phyloP scores from a whole-genome alignment of 2,797 vertebrate species.

The Rhinatrema bivittatum region DNA sequence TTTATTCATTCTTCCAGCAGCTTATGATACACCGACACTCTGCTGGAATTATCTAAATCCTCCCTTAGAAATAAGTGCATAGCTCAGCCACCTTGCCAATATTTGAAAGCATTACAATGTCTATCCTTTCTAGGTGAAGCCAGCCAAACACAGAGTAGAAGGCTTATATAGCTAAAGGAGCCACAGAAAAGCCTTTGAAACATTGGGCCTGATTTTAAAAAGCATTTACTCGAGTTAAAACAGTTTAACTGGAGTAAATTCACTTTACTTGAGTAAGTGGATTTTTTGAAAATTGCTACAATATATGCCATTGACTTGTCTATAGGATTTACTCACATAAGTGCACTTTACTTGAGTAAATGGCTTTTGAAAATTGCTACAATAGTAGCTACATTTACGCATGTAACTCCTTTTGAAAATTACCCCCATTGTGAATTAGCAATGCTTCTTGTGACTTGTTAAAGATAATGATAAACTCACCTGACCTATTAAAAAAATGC shows the following conservation, averaged over 20 bases:
- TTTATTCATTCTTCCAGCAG: slow-evolving; percentile 14
- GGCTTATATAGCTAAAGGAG: not conserved
- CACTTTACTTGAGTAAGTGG: no score
- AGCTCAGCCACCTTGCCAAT: not conserved
- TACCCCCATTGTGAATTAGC: not conserved
- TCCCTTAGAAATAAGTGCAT: slow-evolving; percentile 8
- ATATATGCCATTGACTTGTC: no score
- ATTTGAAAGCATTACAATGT: not conserved
- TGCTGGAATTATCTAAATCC: not conserved
- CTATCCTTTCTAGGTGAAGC: not conserved
- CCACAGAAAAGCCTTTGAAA: not conserved
- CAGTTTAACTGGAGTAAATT: no score
- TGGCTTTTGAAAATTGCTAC: not conserved
- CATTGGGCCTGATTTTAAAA: no score
- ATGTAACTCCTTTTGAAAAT: no score
- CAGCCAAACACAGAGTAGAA: not conserved
- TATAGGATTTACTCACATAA: no score
- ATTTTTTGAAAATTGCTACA: no score
- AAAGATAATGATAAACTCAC: not conserved
- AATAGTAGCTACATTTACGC: no score
- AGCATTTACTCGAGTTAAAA: no score
- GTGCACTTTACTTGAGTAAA: no score
- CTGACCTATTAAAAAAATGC: not conserved
- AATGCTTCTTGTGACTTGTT: not conserved
- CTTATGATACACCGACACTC: slow-evolving; percentile 9